phyloP scores from a whole-genome alignment of 92 coral and sea anemone species.

The Parazoanthus darwini region DNA sequence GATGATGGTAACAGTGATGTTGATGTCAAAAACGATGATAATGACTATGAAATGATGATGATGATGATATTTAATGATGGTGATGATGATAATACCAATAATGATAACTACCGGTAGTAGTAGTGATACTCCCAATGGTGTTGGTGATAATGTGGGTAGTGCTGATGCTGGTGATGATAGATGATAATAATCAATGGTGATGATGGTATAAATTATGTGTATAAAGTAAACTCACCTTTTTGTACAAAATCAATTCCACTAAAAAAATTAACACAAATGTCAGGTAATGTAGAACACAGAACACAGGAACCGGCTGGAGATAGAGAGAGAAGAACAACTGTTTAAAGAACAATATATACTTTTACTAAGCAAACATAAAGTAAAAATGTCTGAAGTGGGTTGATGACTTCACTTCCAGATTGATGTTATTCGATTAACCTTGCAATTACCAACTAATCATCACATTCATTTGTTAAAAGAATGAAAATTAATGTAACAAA shows the following conservation, averaged over 20 bases:
- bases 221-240: slow-evolving; percentile 52
- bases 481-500: too few relatives aligned
- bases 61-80: not conserved
- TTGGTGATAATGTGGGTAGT: not conserved
- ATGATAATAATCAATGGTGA: too few relatives aligned
- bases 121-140: not conserved
- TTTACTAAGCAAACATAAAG: not conserved
- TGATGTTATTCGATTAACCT: too few relatives aligned
- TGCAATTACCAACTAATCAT: too few relatives aligned
- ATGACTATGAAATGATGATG: not conserved
- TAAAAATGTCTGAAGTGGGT: too few relatives aligned
- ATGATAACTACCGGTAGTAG: not conserved
- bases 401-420: too few relatives aligned
- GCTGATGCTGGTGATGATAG: not conserved
- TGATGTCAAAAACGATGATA: not conserved
- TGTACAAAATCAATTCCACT: slow-evolving; percentile 53
- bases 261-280: slow-evolving; percentile 48
- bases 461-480: too few relatives aligned
- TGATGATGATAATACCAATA: not conserved
- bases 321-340: not conserved
- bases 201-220: too few relatives aligned
- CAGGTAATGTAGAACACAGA: slow-evolving; percentile 68
- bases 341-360: not conserved
- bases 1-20: not conserved
- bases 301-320: slow-evolving; percentile 76